phyloP scores from a whole-genome alignment of 2,797 vertebrate genomes.

The Sebastes flavidus region DNA sequence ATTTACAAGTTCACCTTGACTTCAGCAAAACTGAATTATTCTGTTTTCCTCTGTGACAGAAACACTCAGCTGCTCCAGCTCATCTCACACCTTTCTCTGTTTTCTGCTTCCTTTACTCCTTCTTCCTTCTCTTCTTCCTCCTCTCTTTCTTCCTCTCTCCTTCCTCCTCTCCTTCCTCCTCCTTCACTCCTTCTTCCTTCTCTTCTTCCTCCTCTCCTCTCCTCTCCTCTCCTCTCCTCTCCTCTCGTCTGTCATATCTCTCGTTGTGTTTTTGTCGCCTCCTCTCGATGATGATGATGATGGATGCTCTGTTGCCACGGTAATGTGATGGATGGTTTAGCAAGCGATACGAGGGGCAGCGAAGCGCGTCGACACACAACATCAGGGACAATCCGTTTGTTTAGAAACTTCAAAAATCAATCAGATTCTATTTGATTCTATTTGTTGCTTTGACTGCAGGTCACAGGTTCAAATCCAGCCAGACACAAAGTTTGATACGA shows the following conservation, averaged over 20 bases:
- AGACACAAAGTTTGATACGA: neutral
- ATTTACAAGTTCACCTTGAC: constrained; percentile 61
- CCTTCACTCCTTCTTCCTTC: neutral
- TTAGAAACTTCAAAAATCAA: neutral
- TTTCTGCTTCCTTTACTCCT: too few relatives aligned
- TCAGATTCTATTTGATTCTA: neutral
- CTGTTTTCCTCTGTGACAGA: constrained; percentile 7
- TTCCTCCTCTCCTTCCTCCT: too few relatives aligned
- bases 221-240: neutral
- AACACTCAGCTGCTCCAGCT: neutral
- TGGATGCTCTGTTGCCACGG: constrained; percentile 33
- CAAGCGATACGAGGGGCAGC: neutral
- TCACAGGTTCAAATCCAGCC: neutral
- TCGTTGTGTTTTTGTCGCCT: neutral
- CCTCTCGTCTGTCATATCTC: neutral
- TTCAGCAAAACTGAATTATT: constrained; percentile 40
- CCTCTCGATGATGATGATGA: constrained; percentile 27
- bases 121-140: neutral
- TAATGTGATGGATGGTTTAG: constrained; percentile 50
- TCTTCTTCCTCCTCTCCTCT: too few relatives aligned
- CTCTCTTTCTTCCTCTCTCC: neutral
- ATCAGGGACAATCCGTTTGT: neutral
- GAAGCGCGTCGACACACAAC: neutral
- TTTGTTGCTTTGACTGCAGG: neutral
- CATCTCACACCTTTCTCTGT: neutral